These are phyloP conservation scores for Apis laboriosa DNA, from an alignment of 1,140 invertebrate species.

Conservation along the genomic window DNA sequence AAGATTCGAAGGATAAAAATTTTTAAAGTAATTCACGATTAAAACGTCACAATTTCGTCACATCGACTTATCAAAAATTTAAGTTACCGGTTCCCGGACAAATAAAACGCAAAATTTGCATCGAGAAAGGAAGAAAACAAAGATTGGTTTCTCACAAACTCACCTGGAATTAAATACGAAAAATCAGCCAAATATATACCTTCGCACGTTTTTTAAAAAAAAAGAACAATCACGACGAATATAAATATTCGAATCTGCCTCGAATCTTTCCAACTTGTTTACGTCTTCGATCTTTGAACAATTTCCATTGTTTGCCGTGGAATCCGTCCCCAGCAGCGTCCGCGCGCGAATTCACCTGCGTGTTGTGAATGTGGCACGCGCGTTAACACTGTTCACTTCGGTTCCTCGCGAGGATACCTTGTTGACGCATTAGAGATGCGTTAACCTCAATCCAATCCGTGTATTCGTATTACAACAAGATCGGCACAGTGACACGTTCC, in stretches of 20 bases:
- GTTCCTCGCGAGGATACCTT: slow-evolving; percentile 53
- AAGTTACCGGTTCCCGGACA: no score
- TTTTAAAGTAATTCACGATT: no score
- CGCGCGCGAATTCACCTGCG: slow-evolving; percentile 59
- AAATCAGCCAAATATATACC: neutral
- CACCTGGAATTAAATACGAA: neutral
- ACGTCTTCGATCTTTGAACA: neutral
- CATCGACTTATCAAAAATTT: no score
- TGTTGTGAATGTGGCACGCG: slow-evolving; percentile 69
- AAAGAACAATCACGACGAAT: neutral
- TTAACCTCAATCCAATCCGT: slow-evolving; percentile 71
- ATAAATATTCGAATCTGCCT: no score
- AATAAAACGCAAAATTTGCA: no score
- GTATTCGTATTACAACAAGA: slow-evolving; percentile 27
- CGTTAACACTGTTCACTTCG: slow-evolving; percentile 62
- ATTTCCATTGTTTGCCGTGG: slow-evolving; percentile 11
- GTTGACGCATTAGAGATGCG: slow-evolving; percentile 67
- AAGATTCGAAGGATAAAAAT: no score
- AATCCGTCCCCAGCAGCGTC: slow-evolving; percentile 46
- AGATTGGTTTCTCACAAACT: neutral
- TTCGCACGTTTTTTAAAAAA: neutral
- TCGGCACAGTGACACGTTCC: slow-evolving; percentile 30
- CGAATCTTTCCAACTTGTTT: neutral
- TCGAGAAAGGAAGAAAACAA: no score
- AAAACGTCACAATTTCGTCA: no score